These are phyloP conservation scores for Sparidentex hasta DNA, from an alignment of 2,797 vertebrate genomes.

Conservation along the genomic window DNA sequence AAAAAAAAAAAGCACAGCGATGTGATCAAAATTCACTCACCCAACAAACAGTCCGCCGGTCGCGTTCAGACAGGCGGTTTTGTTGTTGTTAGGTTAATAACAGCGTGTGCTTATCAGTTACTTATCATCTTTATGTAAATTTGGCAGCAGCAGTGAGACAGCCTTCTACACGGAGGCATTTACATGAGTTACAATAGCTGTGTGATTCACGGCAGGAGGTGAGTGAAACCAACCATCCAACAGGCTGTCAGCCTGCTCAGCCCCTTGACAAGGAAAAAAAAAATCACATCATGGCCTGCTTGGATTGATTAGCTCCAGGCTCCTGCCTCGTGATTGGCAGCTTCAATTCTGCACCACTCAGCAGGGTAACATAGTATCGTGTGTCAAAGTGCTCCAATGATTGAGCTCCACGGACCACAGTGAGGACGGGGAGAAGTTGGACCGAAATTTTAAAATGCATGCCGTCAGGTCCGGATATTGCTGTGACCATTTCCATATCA, in stretches of 20 bases:
- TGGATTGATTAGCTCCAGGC: conserved; percentile 79
- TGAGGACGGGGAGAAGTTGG: conserved; percentile 40
- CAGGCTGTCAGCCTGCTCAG: conserved; percentile 65
- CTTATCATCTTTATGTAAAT: conserved; percentile 64
- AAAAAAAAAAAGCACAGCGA: conserved; percentile 31
- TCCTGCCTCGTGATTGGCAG: conserved; percentile 79
- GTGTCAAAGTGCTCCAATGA: conserved; percentile 70
- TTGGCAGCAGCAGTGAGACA: conserved; percentile 17
- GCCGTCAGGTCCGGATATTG: conserved; percentile 15
- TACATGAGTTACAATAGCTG: conserved; percentile 69
- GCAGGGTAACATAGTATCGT: conserved; percentile 64
- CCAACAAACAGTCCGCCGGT: conserved; percentile 39
- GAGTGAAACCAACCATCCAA: conserved; percentile 64
- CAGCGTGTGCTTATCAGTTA: conserved; percentile 49
- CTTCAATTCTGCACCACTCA: conserved; percentile 74
- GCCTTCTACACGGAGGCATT: conserved; percentile 63
- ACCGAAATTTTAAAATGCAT: conserved; percentile 44
- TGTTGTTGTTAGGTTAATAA: conserved; percentile 61
- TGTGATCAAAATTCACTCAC: conserved; percentile 28
- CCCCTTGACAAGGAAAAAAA: conserved; percentile 47
- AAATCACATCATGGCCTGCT: conserved; percentile 73
- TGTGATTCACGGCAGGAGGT: conserved; percentile 68
- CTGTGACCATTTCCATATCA: conserved; percentile 45
- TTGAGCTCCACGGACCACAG: conserved; percentile 61
- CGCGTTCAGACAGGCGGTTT: conserved; percentile 31